Conservation (phyloP, 2,113 vertebrate species). For the Leptobrachium leishanense region DNA sequence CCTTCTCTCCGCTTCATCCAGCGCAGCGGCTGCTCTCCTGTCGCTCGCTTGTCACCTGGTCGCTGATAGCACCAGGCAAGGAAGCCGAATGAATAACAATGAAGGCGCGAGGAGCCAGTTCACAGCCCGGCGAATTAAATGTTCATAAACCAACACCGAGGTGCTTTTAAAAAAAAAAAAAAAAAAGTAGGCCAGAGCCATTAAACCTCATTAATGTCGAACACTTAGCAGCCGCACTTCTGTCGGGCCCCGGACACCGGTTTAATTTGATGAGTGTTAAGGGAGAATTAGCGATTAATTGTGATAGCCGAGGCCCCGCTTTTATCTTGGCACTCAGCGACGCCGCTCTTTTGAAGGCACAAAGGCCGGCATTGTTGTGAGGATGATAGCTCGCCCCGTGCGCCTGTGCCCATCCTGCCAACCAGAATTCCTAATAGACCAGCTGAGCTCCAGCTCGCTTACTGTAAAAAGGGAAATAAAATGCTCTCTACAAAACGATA, state of each 20-base stretch:
- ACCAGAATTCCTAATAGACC: neutral
- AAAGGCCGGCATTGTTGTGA: slow-evolving; percentile 49
- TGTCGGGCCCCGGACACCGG: slow-evolving; percentile 62
- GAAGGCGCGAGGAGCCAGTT: neutral
- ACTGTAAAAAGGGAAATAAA: neutral
- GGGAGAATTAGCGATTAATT: slow-evolving; percentile 69
- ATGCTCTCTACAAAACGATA: neutral
- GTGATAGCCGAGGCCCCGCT: slow-evolving; percentile 62
- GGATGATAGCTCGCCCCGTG: neutral
- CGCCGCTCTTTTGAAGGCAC: slow-evolving; percentile 50
- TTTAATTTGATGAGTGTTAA: slow-evolving; percentile 73
- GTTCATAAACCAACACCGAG: slow-evolving; percentile 66
- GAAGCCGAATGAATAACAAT: neutral
- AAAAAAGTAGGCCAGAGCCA: slow-evolving; percentile 72
- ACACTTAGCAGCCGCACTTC: slow-evolving; percentile 69
- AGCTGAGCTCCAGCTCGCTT: neutral
- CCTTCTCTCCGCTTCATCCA: too few species aligned
- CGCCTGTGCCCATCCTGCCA: neutral
- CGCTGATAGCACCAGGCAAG: neutral
- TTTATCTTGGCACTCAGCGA: slow-evolving; percentile 52
- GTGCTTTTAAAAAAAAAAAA: slow-evolving; percentile 40
- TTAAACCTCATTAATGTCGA: slow-evolving; percentile 80
- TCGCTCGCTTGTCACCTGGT: too few species aligned
- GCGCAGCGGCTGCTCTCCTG: too few species aligned
- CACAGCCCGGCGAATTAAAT: slow-evolving; percentile 59